These are phyloP conservation scores for Caranx ignobilis DNA, from an alignment of 2,113 vertebrate genomes.

Conservation along the genomic window DNA sequence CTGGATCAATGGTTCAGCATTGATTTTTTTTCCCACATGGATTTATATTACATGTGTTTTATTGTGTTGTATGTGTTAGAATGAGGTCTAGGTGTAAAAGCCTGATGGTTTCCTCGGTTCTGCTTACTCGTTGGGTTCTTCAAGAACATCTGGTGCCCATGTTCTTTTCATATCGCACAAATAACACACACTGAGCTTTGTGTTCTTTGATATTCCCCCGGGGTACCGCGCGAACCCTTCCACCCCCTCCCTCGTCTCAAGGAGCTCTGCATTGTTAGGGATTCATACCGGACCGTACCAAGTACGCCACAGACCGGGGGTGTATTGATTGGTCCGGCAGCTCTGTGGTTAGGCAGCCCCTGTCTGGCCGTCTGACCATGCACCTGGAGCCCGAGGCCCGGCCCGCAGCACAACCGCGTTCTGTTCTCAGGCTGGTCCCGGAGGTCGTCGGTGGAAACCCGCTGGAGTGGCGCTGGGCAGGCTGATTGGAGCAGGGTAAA, in stretches of 20 bases:
- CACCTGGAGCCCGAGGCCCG: conserved; percentile 45
- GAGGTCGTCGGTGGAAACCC: background rate
- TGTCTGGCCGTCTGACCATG: conserved; percentile 42
- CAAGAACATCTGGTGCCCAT: no score
- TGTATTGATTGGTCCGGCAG: conserved; percentile 11
- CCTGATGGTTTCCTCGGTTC: background rate
- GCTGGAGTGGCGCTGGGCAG: background rate
- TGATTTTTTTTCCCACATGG: background rate
- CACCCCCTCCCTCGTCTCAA: background rate
- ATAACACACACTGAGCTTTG: no score
- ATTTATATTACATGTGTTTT: background rate
- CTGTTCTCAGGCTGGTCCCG: background rate
- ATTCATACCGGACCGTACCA: conserved; percentile 64
- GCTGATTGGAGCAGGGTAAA: background rate
- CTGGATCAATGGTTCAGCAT: background rate
- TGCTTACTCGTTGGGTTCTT: no score
- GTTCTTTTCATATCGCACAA: no score
- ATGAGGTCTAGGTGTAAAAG: background rate
- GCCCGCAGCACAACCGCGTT: background rate
- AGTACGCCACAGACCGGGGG: conserved; percentile 42
- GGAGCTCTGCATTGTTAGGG: conserved; percentile 30
- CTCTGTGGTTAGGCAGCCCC: conserved; percentile 30
- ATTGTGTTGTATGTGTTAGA: background rate
- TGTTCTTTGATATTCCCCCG: background rate
- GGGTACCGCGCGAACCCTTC: background rate